A percentile compares a stretch with the other conserved stretches of the same genome.
Evolutionary conservation across 2,797 vertebrate genomes (phyloP).

Genomic region (Hydrolagus colliei): DNA sequence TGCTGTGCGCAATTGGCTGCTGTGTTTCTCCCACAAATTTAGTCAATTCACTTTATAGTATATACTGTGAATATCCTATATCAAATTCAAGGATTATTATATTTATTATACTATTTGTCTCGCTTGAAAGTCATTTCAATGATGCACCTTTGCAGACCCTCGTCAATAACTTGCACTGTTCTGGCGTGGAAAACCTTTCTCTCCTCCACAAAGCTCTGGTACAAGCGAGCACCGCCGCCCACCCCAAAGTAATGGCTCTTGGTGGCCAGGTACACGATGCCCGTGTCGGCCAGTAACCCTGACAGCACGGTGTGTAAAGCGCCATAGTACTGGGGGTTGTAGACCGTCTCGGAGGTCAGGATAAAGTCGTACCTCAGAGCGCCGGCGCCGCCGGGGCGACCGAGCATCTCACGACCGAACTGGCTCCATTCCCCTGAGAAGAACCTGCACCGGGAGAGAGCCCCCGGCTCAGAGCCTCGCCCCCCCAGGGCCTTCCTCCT

Average conservation of each 20-base stretch:
- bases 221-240: conserved; percentile 76
- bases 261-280: conserved; percentile 75
- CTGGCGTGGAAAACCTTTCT: conserved; percentile 62
- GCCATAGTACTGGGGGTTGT: conserved; percentile 74
- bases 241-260: conserved; percentile 92
- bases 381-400: conserved; percentile 42
- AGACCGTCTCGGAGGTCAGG: conserved; percentile 87
- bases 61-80: no score
- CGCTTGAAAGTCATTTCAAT: conserved; percentile 69
- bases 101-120: conserved; percentile 26
- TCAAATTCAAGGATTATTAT: no score
- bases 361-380: conserved; percentile 76
- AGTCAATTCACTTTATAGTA: no score
- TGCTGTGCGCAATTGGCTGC: no score
- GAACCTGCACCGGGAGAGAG: conserved; percentile 61
- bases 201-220: conserved; percentile 70
- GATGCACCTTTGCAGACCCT: conserved; percentile 78
- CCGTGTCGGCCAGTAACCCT: conserved; percentile 60
- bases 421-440: conserved; percentile 85
- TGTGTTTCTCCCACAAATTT: no score
- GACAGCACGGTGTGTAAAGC: conserved; percentile 68
- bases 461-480: conserved; percentile 39
- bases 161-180: conserved; percentile 61
- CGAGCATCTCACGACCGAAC: conserved; percentile 62
- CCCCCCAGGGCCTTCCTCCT: conserved; percentile 47